Evolutionary conservation across 2,888 invertebrate species (phyloP).

Genomic region (Eristalis pertinax): DNA sequence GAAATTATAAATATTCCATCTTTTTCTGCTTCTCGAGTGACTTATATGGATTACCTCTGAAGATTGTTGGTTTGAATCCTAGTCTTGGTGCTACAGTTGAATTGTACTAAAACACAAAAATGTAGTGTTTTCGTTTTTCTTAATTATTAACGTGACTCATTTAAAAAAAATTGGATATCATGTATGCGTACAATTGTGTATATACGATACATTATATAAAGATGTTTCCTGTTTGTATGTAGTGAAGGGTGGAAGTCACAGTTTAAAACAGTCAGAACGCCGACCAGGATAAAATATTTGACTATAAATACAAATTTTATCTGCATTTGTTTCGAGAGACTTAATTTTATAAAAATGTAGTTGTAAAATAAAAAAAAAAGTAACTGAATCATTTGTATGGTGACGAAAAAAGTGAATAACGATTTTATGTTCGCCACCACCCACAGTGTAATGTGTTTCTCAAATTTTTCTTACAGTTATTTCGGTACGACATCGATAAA

Average conservation of each 20-base stretch:
- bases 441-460: conserved; percentile 38
- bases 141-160: conserved; percentile 62
- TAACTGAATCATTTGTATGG: background rate
- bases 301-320: background rate
- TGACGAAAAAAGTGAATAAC: conserved; percentile 14
- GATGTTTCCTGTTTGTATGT: conserved; percentile 44
- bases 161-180: conserved; percentile 30
- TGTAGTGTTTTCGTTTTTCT: conserved; percentile 22
- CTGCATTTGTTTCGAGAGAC: background rate
- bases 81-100: conserved; percentile 3
- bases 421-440: conserved; percentile 29
- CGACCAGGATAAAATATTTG: background rate
- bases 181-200: background rate
- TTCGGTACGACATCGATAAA: conserved; percentile 38
- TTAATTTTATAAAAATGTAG: background rate
- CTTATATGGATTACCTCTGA: background rate
- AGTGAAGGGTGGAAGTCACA: conserved; percentile 54
- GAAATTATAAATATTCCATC: conserved; percentile 46
- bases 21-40: conserved; percentile 2
- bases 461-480: conserved; percentile 37
- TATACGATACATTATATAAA: background rate
- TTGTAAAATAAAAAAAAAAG: background rate
- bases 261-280: conserved; percentile 18
- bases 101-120: conserved; percentile 37
- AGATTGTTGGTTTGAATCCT: background rate